A percentile compares a stretch with the other conserved stretches of the same genome.
phyloP scores from a whole-genome alignment of 2,113 vertebrate species.

The Microtus pennsylvanicus region DNA sequence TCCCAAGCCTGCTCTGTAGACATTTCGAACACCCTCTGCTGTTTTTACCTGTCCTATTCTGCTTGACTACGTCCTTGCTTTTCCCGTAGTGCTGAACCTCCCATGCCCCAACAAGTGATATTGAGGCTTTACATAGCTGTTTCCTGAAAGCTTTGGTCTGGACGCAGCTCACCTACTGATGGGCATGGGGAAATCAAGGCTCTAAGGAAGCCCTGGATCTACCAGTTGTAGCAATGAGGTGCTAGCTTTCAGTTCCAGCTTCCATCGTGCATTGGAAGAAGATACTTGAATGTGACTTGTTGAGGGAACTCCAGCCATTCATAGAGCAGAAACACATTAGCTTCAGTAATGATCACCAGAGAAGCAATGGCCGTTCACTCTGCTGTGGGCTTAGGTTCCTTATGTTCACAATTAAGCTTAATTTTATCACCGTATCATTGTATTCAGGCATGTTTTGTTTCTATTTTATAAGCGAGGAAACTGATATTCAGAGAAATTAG shows the following conservation, averaged over 20 bases:
- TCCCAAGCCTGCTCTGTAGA: not conserved
- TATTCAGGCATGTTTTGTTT: constrained; percentile 53
- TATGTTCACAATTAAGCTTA: not conserved
- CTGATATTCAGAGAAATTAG: constrained; percentile 32
- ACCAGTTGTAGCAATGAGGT: not conserved
- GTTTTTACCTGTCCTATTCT: constrained; percentile 17
- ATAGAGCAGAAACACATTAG: constrained; percentile 18
- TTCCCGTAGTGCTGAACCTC: not conserved
- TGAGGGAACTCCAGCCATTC: constrained; percentile 11
- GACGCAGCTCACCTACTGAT: constrained; percentile 1
- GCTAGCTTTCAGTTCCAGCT: not conserved
- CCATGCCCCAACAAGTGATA: not conserved
- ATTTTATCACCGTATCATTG: constrained; percentile 5
- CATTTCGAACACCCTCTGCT: not conserved
- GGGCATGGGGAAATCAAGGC: not conserved
- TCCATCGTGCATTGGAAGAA: not conserved
- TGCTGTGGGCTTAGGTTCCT: not conserved
- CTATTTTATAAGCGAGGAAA: constrained; percentile 28
- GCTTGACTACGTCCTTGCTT: constrained; percentile 25
- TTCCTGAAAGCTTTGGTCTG: constrained; percentile 40
- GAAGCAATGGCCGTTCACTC: not conserved
- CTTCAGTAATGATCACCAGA: not conserved
- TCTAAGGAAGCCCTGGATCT: not conserved
- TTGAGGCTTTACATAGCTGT: not conserved
- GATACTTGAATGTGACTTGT: constrained; percentile 44